phyloP scores from a whole-genome alignment of 2,113 vertebrate genomes.

The Gnathonemus echidnorhynchus region DNA sequence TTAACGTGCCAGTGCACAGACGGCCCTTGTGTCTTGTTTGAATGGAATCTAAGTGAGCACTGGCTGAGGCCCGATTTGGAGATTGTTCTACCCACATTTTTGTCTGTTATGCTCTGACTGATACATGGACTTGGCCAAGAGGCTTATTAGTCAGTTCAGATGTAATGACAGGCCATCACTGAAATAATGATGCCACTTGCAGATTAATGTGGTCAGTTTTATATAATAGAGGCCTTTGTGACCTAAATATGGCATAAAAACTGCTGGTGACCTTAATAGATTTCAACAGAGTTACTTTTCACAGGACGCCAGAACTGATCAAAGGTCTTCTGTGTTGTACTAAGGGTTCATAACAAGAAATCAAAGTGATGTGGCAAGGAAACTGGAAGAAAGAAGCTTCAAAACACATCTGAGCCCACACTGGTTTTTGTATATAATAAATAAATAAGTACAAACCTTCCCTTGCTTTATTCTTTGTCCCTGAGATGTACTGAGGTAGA shows the following conservation, averaged over 20 bases:
- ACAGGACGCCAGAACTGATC: background rate
- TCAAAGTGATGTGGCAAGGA: background rate
- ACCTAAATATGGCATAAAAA: background rate
- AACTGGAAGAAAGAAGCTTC: background rate
- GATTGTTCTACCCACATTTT: conserved; percentile 21
- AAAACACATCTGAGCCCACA: background rate
- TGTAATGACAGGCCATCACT: conserved; percentile 29
- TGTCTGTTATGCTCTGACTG: conserved; percentile 27
- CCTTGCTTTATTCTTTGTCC: background rate
- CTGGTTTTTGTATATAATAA: background rate
- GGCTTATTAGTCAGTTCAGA: conserved; percentile 32
- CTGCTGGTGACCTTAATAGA: background rate
- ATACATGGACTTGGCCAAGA: conserved; percentile 21
- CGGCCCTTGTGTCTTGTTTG: background rate
- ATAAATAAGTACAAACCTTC: background rate
- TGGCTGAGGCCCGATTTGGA: background rate
- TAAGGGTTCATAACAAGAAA: background rate
- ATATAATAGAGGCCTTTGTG: conserved; percentile 26
- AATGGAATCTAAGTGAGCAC: background rate
- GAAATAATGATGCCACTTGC: conserved; percentile 31
- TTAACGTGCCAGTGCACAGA: background rate
- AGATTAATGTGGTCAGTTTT: conserved; percentile 24
- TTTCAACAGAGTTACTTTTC: conserved; percentile 2
- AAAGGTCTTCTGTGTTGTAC: conserved; percentile 5
- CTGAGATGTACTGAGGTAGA: background rate